Evolutionary conservation across 2,888 invertebrate species (phyloP).

Genomic region (Cephalotes varians): DNA sequence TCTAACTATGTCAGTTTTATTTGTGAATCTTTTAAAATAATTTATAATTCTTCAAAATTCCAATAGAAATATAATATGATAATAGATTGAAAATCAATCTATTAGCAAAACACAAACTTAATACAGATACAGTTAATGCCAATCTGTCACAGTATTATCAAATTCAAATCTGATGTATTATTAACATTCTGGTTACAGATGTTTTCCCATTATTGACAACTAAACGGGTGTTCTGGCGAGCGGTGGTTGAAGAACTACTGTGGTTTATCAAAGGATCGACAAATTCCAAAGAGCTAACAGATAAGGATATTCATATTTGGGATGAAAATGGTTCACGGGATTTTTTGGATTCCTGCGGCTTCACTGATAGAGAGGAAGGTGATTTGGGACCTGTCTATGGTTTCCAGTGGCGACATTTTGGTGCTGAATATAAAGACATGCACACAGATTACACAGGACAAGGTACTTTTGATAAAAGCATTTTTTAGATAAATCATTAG

Average conservation of each 20-base stretch:
- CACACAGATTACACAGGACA: constrained; percentile 92
- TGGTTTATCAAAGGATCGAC: constrained; percentile 98
- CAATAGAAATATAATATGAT: not conserved
- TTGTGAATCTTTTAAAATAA: not conserved
- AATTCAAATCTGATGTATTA: not conserved
- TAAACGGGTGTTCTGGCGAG: constrained; percentile 96
- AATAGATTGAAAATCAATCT: not conserved
- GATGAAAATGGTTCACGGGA: constrained; percentile 96
- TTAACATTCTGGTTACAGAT: constrained; percentile 78
- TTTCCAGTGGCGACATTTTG: constrained; percentile 99
- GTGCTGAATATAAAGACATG: constrained; percentile 94
- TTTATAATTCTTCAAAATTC: not conserved
- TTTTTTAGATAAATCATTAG: constrained; percentile 11
- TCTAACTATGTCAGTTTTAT: not conserved
- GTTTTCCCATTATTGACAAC: constrained; percentile 96
- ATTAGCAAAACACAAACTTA: not conserved
- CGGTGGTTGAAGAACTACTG: constrained; percentile 95
- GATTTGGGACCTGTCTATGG: constrained; percentile 99
- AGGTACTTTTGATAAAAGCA: constrained; percentile 71
- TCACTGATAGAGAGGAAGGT: constrained; percentile 94
- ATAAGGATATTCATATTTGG: constrained; percentile 96
- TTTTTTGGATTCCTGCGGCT: constrained; percentile 95
- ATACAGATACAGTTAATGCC: not conserved
- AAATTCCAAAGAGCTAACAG: constrained; percentile 92
- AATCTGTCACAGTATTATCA: not conserved